These are phyloP conservation scores for Pseudochromis fuscus DNA, from an alignment of 2,797 vertebrate genomes.

Conservation along the genomic window DNA sequence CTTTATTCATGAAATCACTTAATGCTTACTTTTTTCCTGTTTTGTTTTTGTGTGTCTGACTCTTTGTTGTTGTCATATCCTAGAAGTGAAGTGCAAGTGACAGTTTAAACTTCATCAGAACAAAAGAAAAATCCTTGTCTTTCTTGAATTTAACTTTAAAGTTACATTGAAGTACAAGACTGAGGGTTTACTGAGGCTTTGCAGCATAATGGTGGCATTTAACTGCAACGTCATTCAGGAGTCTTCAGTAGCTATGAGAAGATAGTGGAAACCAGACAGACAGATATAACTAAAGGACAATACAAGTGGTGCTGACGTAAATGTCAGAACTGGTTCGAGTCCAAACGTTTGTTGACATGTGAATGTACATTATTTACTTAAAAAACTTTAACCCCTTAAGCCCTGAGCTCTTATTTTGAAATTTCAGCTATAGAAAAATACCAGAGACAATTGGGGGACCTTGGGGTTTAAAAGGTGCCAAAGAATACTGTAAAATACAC, in stretches of 20 bases:
- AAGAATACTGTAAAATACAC: too few species aligned
- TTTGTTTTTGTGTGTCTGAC: constrained; percentile 5
- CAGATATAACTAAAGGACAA: not conserved
- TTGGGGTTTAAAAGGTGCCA: too few species aligned
- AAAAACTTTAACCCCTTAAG: too few species aligned
- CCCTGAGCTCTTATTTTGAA: too few species aligned
- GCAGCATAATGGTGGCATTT: not conserved
- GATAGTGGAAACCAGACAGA: not conserved
- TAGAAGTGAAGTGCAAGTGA: not conserved
- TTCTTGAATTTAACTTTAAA: not conserved
- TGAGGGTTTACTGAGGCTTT: not conserved
- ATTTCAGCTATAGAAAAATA: too few species aligned
- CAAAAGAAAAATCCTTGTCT: not conserved
- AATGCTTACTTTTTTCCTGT: constrained; percentile 6
- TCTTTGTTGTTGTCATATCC: constrained; percentile 27
- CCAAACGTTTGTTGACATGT: too few species aligned
- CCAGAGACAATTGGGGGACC: too few species aligned
- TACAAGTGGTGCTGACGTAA: not conserved
- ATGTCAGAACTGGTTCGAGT: too few species aligned
- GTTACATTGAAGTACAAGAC: not conserved
- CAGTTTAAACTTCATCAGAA: constrained; percentile 23
- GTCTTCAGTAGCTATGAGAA: not conserved
- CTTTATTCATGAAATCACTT: constrained; percentile 60
- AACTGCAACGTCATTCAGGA: not conserved
- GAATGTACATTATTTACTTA: too few species aligned